Conservation (phyloP, 2,888 invertebrate species). For the Apocheima hispidaria region DNA sequence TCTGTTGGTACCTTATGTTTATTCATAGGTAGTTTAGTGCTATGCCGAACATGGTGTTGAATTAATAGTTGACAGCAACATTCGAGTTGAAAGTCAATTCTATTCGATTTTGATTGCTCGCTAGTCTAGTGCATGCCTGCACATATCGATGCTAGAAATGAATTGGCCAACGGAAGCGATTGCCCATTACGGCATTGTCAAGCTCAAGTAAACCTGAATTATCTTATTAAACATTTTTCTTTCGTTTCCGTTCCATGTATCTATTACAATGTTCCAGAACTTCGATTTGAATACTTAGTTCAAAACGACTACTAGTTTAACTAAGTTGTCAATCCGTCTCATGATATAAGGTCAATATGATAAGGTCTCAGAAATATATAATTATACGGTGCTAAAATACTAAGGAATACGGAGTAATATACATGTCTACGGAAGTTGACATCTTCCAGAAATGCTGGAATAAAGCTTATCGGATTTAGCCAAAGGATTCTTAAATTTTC, state of each 20-base stretch:
- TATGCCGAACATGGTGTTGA: neutral
- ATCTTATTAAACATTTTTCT: neutral
- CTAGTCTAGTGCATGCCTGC: slow-evolving; percentile 7
- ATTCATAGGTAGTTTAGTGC: neutral
- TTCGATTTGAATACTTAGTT: too few relatives aligned
- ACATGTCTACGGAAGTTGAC: too few relatives aligned
- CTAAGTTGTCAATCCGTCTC: too few relatives aligned
- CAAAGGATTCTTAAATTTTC: too few relatives aligned
- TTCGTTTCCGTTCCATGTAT: neutral
- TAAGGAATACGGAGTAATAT: too few relatives aligned
- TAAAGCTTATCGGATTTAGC: too few relatives aligned
- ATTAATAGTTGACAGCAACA: slow-evolving; percentile 8
- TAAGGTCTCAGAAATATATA: too few relatives aligned
- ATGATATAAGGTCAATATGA: too few relatives aligned
- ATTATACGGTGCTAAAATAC: too few relatives aligned
- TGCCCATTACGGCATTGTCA: neutral
- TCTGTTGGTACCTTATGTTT: neutral
- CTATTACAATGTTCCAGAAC: neutral
- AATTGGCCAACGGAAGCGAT: neutral
- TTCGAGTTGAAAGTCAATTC: neutral
- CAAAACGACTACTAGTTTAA: too few relatives aligned
- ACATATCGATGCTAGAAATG: neutral
- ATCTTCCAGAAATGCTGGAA: too few relatives aligned
- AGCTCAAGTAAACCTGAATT: neutral
- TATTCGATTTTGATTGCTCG: slow-evolving; percentile 8